A percentile compares a stretch with the other conserved stretches of the same genome.
Evolutionary conservation across 2,888 invertebrate genomes (phyloP).

Genomic region (Leptinotarsa juncta): DNA sequence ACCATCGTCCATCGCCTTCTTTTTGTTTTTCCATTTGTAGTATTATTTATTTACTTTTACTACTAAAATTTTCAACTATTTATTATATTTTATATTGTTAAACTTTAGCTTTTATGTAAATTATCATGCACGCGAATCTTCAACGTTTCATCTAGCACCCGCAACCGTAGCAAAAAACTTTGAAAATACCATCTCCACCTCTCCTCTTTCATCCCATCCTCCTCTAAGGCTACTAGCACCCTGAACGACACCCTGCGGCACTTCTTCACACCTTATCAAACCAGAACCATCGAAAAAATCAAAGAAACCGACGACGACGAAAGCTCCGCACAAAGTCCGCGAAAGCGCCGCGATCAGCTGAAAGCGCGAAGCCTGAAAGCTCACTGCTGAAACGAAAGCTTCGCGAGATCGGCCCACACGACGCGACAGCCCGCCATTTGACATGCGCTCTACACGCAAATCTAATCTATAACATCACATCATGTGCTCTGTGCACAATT

Average conservation of each 20-base stretch:
- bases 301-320: constrained; percentile 30
- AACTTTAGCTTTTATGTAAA: neutral
- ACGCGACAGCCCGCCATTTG: constrained; percentile 54
- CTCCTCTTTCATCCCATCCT: neutral
- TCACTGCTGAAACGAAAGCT: constrained; percentile 56
- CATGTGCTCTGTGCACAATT: constrained; percentile 54
- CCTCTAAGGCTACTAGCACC: neutral
- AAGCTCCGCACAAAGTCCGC: constrained; percentile 24
- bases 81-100: too few relatives aligned
- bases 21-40: too few relatives aligned
- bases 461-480: constrained; percentile 66
- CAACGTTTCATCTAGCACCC: neutral
- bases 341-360: constrained; percentile 35
- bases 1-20: too few relatives aligned
- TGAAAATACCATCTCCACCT: neutral
- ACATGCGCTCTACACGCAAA: constrained; percentile 62
- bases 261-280: neutral
- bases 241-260: neutral
- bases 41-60: too few relatives aligned
- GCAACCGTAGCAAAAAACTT: neutral
- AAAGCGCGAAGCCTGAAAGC: constrained; percentile 60
- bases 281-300: constrained; percentile 2
- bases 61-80: too few relatives aligned
- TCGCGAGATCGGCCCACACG: constrained; percentile 54
- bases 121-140: neutral